Evolutionary conservation across 2,113 vertebrate species (phyloP), one percentile per base, ranked within the genome.

Genomic region (Rostratula benghalensis): DNA sequence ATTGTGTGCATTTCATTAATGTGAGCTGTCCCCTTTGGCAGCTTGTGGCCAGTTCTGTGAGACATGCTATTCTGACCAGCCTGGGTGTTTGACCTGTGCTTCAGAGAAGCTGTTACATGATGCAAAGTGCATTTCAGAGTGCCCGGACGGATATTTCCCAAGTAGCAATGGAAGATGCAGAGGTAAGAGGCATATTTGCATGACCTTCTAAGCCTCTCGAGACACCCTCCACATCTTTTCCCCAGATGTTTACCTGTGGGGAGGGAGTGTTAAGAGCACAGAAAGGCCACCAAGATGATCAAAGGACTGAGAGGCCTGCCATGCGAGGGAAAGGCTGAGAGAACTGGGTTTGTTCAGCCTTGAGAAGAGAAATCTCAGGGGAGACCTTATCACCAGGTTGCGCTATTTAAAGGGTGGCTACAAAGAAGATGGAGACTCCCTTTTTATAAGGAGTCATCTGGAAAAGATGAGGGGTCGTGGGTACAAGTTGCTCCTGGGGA

Each of bases 1-100:
- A 20, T 3, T 17, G 60, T 35, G 24, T 68, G 10, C 61, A 0
- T 25, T 73, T 60, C 76, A 13, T 30, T 87, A 41, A 80, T 9
- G 39, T 39, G 71, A 54, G 9, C 70, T 63, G 68, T 93, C 31
- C 51, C 88, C 25, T 68, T n/a, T 23, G 56, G 50, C 97, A 99
- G 99, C 98, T 41, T 99, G 99, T 74, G 98, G 98, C 63, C 83
- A 91, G 11, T 98, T 97, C 78, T 99, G 99, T 51, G 97, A 97
- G 68, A 98, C 97, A 3, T 99, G 99, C 98, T 98, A 98, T 70
- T 95, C 98, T 9, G 98, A 97, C 84, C 97, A 97, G 33, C 97
- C 95, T 74, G 80, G 92, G 24, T 99, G 99, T 76, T 95, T 98
- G 86, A 98, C 94, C 97, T 99, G 99, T 69, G 89, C 97, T 17